Conservation (phyloP, 2,888 invertebrate species). For the Saturnia pavonia region DNA sequence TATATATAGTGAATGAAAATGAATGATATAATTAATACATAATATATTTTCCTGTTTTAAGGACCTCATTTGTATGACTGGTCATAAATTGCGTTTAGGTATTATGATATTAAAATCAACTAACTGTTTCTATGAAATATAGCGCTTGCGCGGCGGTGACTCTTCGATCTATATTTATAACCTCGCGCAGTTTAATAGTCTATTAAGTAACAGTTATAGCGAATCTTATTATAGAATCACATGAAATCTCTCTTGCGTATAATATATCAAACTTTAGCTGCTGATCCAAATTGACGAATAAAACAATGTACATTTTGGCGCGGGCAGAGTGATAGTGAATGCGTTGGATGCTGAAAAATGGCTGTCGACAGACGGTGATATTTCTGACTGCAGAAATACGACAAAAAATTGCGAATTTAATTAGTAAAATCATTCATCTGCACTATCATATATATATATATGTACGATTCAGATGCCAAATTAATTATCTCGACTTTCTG, state of each 20-base stretch:
- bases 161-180: slow-evolving; percentile 14
- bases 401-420: slow-evolving; percentile 31
- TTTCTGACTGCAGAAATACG: slow-evolving; percentile 32
- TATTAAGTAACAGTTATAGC: slow-evolving; percentile 28
- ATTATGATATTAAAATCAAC: background rate
- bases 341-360: slow-evolving; percentile 75
- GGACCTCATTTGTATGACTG: background rate
- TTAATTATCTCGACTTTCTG: too few relatives aligned
- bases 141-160: background rate
- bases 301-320: slow-evolving; percentile 44
- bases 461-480: too few relatives aligned
- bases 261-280: slow-evolving; percentile 39
- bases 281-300: slow-evolving; percentile 33
- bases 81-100: background rate
- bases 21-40: too few relatives aligned
- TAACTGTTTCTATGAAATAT: slow-evolving; percentile 1
- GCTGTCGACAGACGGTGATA: slow-evolving; percentile 57
- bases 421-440: background rate
- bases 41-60: background rate
- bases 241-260: slow-evolving; percentile 28
- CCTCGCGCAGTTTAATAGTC: slow-evolving; percentile 18
- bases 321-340: slow-evolving; percentile 48
- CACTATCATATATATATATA: background rate
- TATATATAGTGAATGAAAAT: too few relatives aligned
- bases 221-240: slow-evolving; percentile 31